Conservation (phyloP, 2,113 vertebrate genomes). For the Mastomys coucha region DNA sequence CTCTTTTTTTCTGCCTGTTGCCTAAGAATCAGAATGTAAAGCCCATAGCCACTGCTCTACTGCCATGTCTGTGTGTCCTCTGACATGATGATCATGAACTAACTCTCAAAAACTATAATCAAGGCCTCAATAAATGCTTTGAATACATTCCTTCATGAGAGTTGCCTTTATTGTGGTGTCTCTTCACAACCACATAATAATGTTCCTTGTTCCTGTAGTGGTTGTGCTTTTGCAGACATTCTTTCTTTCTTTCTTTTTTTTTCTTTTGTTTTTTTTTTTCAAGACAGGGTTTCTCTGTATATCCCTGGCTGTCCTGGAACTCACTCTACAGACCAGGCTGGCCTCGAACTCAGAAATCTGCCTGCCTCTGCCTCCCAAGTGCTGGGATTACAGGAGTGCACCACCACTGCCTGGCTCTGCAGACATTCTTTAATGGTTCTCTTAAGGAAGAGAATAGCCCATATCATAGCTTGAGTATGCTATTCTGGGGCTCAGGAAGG, state of each 20-base stretch:
- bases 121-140: not conserved
- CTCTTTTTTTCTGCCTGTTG: not conserved
- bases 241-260: not conserved
- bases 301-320: no score
- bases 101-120: not conserved
- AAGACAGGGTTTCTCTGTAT: no score
- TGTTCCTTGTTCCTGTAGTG: no score
- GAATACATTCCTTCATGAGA: not conserved
- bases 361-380: no score
- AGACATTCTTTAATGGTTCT: not conserved
- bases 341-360: no score
- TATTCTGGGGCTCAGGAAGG: not conserved
- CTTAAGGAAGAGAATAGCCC: not conserved
- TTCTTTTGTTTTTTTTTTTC: no score
- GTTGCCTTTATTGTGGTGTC: not conserved
- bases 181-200: no score
- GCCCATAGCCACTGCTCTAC: not conserved
- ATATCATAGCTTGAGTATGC: not conserved
- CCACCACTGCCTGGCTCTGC: no score
- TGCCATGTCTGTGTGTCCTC: no score
- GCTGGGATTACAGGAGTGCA: no score
- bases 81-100: not conserved
- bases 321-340: no score
- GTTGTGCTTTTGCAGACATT: not conserved
- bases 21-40: not conserved